phyloP scores from a whole-genome alignment of 2,113 vertebrate species.

The Pomatostomus ruficeps region DNA sequence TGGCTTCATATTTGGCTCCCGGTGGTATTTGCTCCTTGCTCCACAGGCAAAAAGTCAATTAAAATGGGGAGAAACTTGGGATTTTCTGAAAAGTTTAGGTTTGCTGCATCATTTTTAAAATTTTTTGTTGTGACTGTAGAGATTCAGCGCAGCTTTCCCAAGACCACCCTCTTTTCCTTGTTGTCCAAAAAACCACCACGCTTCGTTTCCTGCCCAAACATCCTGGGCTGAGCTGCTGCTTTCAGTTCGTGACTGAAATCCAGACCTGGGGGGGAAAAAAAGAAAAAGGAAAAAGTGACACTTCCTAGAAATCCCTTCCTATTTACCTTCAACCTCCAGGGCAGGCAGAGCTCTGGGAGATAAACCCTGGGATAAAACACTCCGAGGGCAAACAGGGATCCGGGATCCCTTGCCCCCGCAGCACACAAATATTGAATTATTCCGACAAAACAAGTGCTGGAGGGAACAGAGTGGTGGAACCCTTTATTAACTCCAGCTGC shows the following conservation, averaged over 20 bases:
- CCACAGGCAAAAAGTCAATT: background rate
- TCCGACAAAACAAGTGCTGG: background rate
- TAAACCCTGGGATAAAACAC: background rate
- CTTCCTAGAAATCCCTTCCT: background rate
- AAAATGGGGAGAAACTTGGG: background rate
- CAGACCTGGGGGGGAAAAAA: background rate
- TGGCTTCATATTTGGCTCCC: background rate
- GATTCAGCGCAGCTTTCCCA: background rate
- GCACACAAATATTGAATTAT: background rate
- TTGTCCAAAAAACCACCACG: background rate
- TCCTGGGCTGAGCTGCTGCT: background rate
- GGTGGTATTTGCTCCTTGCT: background rate
- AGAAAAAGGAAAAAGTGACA: background rate
- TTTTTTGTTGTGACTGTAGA: background rate
- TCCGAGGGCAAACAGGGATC: background rate
- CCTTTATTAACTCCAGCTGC: slow-evolving; percentile 6
- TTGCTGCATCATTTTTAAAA: background rate
- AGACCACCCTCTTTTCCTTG: background rate
- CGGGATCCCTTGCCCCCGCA: background rate
- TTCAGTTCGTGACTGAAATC: background rate
- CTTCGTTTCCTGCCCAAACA: background rate
- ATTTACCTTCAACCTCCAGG: background rate
- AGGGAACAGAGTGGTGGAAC: background rate
- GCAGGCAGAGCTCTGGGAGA: background rate
- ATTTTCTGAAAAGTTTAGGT: background rate